Conservation (phyloP, 2,113 vertebrate species). For the Ardeotis arabs region DNA sequence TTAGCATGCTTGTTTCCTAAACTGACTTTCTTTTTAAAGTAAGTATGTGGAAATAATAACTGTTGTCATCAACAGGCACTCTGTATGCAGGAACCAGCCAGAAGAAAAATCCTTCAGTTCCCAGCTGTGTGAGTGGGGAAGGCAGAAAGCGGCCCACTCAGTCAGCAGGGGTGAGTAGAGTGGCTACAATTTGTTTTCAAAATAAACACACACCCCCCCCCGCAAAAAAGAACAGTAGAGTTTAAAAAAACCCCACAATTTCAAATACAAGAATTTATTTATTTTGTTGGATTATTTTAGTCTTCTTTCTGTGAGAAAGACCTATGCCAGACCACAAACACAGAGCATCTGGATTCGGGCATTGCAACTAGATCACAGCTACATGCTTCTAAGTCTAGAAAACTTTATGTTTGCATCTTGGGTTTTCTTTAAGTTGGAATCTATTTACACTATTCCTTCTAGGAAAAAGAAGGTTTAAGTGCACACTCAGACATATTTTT, state of each 20-base stretch:
- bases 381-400: not conserved
- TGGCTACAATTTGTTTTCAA: not conserved
- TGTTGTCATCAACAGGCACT: not conserved
- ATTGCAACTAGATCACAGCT: not conserved
- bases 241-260: rapidly evolving
- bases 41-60: slow-evolving; percentile 20
- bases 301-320: not conserved
- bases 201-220: not conserved
- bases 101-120: not conserved
- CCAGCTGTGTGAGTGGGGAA: not conserved
- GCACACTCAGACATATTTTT: not conserved
- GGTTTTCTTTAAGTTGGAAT: not conserved
- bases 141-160: not conserved
- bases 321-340: not conserved
- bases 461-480: not conserved
- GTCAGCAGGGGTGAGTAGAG: slow-evolving; percentile 50
- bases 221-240: not conserved
- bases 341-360: not conserved
- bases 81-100: not conserved
- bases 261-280: not conserved
- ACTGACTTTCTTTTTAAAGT: slow-evolving; percentile 1
- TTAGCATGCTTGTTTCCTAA: not conserved
- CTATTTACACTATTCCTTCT: not conserved
- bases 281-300: not conserved
- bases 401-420: not conserved